These are phyloP conservation scores for Parauchenoglanis punctatus DNA, from an alignment of 2,797 vertebrate species.

Conservation along the genomic window DNA sequence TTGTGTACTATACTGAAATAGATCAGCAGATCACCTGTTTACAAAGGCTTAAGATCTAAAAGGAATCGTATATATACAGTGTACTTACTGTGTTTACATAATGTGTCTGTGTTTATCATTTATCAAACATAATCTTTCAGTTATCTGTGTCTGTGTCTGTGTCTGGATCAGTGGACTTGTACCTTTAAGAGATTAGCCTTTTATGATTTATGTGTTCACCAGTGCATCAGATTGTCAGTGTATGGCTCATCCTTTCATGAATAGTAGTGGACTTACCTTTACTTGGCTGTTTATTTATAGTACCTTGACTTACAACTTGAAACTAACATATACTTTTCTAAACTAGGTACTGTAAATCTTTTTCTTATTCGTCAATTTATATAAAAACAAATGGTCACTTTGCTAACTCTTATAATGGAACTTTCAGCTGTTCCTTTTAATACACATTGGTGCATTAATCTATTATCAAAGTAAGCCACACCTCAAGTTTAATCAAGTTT, in stretches of 20 bases:
- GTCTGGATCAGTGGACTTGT: neutral
- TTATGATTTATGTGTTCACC: conserved; percentile 20
- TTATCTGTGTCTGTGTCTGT: neutral
- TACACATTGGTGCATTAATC: neutral
- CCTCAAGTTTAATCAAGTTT: neutral
- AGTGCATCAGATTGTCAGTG: neutral
- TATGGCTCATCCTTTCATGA: conserved; percentile 24
- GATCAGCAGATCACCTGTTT: conserved; percentile 12
- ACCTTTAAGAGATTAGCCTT: neutral
- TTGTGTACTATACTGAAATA: conserved; percentile 24
- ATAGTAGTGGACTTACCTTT: conserved; percentile 1
- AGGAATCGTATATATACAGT: neutral
- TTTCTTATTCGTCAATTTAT: no score
- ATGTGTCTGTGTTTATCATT: conserved; percentile 16
- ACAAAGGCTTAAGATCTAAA: conserved; percentile 25
- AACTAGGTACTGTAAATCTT: no score
- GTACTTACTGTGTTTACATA: conserved; percentile 8
- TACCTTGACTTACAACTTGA: conserved; percentile 1
- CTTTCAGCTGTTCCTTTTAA: neutral
- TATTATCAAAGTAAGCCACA: neutral
- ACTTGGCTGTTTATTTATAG: conserved; percentile 20
- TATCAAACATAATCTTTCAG: neutral
- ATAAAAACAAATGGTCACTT: no score
- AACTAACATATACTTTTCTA: neutral
- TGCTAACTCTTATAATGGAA: neutral